Conservation (phyloP, 2,113 vertebrate genomes). For the Stigmatopora nigra region DNA sequence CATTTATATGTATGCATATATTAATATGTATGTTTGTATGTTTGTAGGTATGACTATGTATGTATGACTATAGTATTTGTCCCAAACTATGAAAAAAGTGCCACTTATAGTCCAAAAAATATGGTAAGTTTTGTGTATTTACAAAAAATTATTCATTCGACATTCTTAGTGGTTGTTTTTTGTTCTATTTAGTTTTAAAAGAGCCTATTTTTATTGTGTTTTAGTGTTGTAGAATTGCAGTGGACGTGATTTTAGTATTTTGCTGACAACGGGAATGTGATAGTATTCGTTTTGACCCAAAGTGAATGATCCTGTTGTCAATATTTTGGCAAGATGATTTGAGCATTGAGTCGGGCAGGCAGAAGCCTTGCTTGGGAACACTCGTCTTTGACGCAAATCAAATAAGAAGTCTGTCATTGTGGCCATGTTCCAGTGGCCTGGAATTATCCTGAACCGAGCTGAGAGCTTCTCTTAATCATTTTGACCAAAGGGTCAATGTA, state of each 20-base stretch:
- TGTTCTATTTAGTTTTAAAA: neutral
- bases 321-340: neutral
- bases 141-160: neutral
- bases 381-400: neutral
- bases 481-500: neutral
- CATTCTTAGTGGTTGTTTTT: neutral
- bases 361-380: neutral
- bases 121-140: neutral
- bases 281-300: too few relatives aligned
- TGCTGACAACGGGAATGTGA: neutral
- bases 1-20: too few relatives aligned
- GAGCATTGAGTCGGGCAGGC: neutral
- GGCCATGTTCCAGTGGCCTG: neutral
- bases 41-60: too few relatives aligned
- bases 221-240: neutral
- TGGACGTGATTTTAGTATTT: neutral
- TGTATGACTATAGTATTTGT: too few relatives aligned
- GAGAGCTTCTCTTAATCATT: neutral
- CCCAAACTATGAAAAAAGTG: too few relatives aligned
- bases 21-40: too few relatives aligned
- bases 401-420: neutral
- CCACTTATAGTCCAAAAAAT: too few relatives aligned
- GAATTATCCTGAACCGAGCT: neutral
- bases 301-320: neutral
- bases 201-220: neutral